Base-by-base conservation (phyloP, 2,888 invertebrate species). In the Phengaris alcon region DNA sequence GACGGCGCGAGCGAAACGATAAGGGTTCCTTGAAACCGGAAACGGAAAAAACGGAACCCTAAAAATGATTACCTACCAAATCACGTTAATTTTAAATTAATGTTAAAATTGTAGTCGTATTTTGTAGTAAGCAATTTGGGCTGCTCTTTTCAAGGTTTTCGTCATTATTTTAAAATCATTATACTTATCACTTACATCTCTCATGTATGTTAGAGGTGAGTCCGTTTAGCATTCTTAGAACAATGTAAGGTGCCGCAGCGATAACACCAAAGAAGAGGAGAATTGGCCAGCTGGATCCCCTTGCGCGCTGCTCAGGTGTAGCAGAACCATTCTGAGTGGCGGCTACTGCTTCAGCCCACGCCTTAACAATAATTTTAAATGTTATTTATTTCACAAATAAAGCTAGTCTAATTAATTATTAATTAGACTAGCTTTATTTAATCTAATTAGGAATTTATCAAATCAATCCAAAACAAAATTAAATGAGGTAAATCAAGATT, bases 181-280 rank as follows among this genome's bases (percentile, higher is more conserved):
- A 46, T 46, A 46, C 46, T 6, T 46, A 73, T 22, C 22, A 90
- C 94, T 92, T 83, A 96, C 96, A 93, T 90, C 94, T 95, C 85
- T 95, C 95, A 81, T 95, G 90, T 12, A 94, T 94, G 74, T 87
- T 90, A 64, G 86, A 88, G 35, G 90, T 88, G 1, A 95, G 87
- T 0, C 94, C 91, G 48, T 95, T 95, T 77, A 98, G 88, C 87
- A 98, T 94, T 87, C 96, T 97, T 93, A 97, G 97, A 78, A 98
- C 96, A 72, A 99, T 93, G 93, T 98, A 99, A 0, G 99, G 99
- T 10, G 98, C 98, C 0, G 97, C 97, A 74, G 98, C 95, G 72
- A 99, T 96, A 75, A 98, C 95, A 4, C 97, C 97, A 82, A 99
- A 95, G 93, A 99, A 99, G 82, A 98, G 94, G 4, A 99, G 86